Base-by-base conservation (phyloP, 1,140 invertebrate genomes). In the Meloidogyne chitwoodi region DNA sequence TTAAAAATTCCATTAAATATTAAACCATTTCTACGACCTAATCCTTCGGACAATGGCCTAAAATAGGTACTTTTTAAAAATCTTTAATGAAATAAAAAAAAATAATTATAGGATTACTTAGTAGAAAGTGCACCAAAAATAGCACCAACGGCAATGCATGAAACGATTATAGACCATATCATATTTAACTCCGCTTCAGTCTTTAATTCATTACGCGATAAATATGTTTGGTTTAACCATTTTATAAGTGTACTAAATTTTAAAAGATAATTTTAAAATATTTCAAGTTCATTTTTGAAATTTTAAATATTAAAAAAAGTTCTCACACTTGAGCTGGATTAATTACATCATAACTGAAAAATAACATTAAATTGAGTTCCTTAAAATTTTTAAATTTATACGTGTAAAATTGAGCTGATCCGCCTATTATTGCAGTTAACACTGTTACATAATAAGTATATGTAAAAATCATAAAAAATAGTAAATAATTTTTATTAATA, bases 111-210 rank as follows among this genome's bases (percentile, higher is more conserved):
- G n/a, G 24, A 6, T 68, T 66, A 76, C 76, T 68, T 77, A 14
- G 80, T 88, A 8, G 84, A 70, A 8, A 88, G 78, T 2, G 88
- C 88, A 10, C 89, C 89, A 14, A 87, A 65, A 79, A 89, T 88
- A 1, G 89, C 89, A 10, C 89, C 89, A 24, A 89, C 83, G 64
- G 88, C 88, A 77, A 89, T 88, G 26, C 87, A 86, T 5, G 88
- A 85, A 22, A 89, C 89, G 1, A 87, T 83, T 16, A 89, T 74
- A 6, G 88, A 87, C 83, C 85, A 89, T 6, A 88, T 77, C 31
- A 88, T 79, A 26, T 86, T 85, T 2, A 85, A 66, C 10, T 83
- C 26, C 4, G 76, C 12, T 11, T 26, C 68, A 24, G 67, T 77
- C 16, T 22, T 62, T 22, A 27, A 27, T 16, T 22, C 61, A 29